phyloP scores from a whole-genome alignment of 2,888 invertebrate genomes.

The Anagyrus pseudococci region DNA sequence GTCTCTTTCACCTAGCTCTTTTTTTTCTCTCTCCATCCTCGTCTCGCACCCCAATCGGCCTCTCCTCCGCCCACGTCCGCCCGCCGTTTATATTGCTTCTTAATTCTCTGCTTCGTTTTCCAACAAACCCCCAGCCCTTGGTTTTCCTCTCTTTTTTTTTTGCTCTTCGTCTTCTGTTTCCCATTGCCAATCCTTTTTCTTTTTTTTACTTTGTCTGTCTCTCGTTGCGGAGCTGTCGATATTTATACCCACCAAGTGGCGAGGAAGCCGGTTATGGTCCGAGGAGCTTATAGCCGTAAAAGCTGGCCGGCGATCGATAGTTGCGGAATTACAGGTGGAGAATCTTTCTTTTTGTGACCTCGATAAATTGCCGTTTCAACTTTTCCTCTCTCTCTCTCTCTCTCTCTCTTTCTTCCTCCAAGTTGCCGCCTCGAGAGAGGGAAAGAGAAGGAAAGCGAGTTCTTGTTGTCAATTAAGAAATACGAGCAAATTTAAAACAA shows the following conservation, averaged over 20 bases:
- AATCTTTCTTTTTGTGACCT: too few species aligned
- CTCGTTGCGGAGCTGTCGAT: constrained; percentile 17
- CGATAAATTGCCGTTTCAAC: too few species aligned
- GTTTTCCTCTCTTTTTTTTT: constrained; percentile 1
- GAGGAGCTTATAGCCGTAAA: background rate
- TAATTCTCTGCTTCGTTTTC: constrained; percentile 1
- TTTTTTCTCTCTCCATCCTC: background rate
- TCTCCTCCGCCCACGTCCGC: constrained; percentile 18
- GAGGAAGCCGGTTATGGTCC: background rate
- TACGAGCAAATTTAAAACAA: too few species aligned
- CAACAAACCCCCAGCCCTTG: background rate
- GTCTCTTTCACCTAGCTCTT: constrained; percentile 13
- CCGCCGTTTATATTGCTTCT: constrained; percentile 24
- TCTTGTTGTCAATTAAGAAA: too few species aligned
- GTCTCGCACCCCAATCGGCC: constrained; percentile 8
- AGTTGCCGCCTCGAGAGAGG: too few species aligned
- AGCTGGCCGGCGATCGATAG: constrained; percentile 22
- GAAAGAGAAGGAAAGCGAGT: too few species aligned
- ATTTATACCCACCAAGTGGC: constrained; percentile 21
- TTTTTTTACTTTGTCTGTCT: background rate
- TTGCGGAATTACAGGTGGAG: too few species aligned
- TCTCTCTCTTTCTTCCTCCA: too few species aligned
- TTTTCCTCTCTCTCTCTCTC: too few species aligned
- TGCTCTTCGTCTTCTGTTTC: constrained; percentile 2
- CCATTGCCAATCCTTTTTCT: background rate